These are phyloP conservation scores for Chironomus riparius DNA, from an alignment of 2,888 invertebrate genomes.

Conservation along the genomic window DNA sequence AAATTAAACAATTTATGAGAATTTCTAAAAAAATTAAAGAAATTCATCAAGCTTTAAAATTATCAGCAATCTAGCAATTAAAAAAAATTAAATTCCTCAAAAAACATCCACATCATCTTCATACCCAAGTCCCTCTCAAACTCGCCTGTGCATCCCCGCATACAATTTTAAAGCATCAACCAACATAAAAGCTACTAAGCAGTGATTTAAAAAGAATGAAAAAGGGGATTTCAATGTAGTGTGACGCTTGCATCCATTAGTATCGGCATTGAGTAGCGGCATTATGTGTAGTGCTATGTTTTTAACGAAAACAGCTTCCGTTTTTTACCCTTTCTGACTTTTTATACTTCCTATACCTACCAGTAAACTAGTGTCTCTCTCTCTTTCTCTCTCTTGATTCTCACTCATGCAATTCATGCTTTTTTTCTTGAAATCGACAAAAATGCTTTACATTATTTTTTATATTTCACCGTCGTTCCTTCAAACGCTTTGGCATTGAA, in stretches of 20 bases:
- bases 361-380: too few relatives aligned
- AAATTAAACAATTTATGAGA: too few relatives aligned
- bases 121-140: too few relatives aligned
- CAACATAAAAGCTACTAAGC: neutral
- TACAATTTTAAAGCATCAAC: too few relatives aligned
- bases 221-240: conserved; percentile 5
- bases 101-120: too few relatives aligned
- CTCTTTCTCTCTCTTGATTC: neutral
- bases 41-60: too few relatives aligned
- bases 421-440: neutral
- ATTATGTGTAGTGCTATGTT: neutral
- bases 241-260: neutral
- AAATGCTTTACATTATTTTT: neutral
- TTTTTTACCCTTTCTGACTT: too few relatives aligned
- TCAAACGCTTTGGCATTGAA: neutral
- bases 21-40: too few relatives aligned
- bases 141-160: too few relatives aligned
- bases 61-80: too few relatives aligned
- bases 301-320: neutral
- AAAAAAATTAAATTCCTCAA: too few relatives aligned
- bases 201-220: neutral
- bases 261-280: neutral
- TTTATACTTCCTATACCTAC: too few relatives aligned
- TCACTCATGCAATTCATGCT: neutral
- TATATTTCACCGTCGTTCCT: neutral